Base-by-base conservation (phyloP, 2,797 vertebrate genomes). In the Rhabdomys pumilio region DNA sequence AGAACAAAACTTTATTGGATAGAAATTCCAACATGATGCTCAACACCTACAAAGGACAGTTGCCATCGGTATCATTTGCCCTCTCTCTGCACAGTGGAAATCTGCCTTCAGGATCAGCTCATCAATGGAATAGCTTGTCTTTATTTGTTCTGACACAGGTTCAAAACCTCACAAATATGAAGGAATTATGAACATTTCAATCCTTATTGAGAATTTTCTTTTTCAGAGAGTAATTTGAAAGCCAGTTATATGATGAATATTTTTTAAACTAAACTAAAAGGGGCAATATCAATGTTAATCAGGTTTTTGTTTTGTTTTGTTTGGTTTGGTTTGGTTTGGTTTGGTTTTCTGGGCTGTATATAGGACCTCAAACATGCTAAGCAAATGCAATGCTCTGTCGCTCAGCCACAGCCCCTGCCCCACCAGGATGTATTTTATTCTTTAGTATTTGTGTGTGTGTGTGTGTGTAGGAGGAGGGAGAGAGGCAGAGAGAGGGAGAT, bases 171-270 rank as follows among this genome's bases (percentile, higher is more conserved):
- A 41, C 38, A 34, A 31, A 14, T 80, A 94, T 80, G 44, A 17
- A 88, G 47, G 57, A 86, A 13, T 22, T 83, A 29, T 38, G 3
- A 65, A n/a, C 1, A 29, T 19, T 34, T 83, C 13, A 44, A 14
- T 17, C 80, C 38, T 93, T 11, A 9, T 4, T 65, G 29, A 72
- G 93, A 12, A 50, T 72, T 1, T 50, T 47, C 38, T 50, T 47
- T 90, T 89, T 72, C 50, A 89, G 26, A 22, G 69, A n/a, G 61
- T 31, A 86, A 83, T 92, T 81, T 93, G 15, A 83, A 91, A 92
- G 22, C 26, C 55, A 87, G 19, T 83, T 55, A 38, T 6, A 55
- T 67, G 26, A 50, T 24, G 59, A n/a, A 11, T 63, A n/a, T 3
- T 75, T 61, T 57, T 50, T 90, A 81, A 81, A 61, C n/a, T 80